phyloP scores from a whole-genome alignment of 2,888 invertebrate species.

The Drosophila sordidula region DNA sequence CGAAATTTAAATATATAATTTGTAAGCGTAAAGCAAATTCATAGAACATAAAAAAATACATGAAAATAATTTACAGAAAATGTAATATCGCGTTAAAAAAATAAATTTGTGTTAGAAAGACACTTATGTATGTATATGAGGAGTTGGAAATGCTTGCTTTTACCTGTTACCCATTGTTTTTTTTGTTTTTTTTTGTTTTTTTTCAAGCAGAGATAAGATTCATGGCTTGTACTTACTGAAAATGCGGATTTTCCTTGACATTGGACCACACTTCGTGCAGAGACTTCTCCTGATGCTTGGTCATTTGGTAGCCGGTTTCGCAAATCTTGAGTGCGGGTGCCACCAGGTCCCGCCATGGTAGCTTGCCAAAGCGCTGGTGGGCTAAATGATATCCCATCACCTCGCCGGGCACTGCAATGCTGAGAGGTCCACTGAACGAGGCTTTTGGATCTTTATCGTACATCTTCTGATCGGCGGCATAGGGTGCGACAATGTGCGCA shows the following conservation, averaged over 20 bases:
- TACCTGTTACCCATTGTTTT: too few species aligned
- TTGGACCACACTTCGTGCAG: constrained; percentile 80
- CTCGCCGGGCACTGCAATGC: constrained; percentile 94
- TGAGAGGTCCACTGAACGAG: constrained; percentile 87
- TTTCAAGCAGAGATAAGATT: too few species aligned
- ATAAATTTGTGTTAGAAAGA: too few species aligned
- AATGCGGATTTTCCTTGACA: constrained; percentile 71
- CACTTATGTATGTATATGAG: too few species aligned
- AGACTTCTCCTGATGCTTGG: constrained; percentile 86
- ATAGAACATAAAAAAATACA: too few species aligned
- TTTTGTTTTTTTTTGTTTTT: too few species aligned
- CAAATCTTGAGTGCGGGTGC: constrained; percentile 88
- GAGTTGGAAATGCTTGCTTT: too few species aligned
- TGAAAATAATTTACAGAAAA: too few species aligned
- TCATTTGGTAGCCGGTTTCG: constrained; percentile 88
- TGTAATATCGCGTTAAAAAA: too few species aligned
- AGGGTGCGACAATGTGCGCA: constrained; percentile 92
- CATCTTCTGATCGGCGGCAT: constrained; percentile 86
- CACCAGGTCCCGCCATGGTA: constrained; percentile 90
- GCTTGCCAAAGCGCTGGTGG: constrained; percentile 89
- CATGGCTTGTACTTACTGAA: constrained; percentile 85
- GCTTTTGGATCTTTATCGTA: constrained; percentile 56
- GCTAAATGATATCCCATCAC: constrained; percentile 92
- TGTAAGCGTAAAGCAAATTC: too few species aligned
- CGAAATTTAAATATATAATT: too few species aligned